Evolutionary conservation across 1,140 invertebrate species (phyloP).

Genomic region (Teleogryllus occipitalis): DNA sequence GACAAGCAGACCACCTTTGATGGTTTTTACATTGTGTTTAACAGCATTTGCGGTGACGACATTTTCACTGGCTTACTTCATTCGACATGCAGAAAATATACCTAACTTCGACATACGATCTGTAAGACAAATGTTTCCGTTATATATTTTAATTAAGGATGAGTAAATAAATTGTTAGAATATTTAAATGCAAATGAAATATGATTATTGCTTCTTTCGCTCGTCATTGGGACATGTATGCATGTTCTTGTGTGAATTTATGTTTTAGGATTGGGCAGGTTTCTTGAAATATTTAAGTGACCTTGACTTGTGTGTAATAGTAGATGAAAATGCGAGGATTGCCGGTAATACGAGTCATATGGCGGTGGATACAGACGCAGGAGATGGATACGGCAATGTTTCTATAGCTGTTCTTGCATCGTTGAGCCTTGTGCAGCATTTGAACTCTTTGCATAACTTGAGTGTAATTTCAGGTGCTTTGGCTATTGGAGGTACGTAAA

Average conservation of each 20-base stretch:
- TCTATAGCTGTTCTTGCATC: conserved; percentile 18
- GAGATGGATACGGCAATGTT: conserved; percentile 17
- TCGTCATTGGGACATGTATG: not conserved
- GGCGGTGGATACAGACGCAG: not conserved
- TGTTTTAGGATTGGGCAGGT: conserved; percentile 15
- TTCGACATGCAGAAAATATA: conserved; percentile 15
- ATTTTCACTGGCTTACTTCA: conserved; percentile 18
- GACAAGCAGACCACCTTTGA: conserved; percentile 14
- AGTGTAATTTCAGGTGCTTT: conserved; percentile 14
- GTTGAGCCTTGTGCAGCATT: conserved; percentile 13
- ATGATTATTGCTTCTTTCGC: not conserved
- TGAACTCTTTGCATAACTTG: conserved; percentile 13
- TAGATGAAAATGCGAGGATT: not conserved
- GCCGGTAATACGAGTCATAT: not conserved
- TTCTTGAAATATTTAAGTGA: conserved; percentile 17
- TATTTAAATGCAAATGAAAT: not conserved
- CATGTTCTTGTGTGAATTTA: not conserved
- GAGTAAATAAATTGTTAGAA: not conserved
- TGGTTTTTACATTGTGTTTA: conserved; percentile 18
- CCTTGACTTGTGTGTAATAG: conserved; percentile 15
- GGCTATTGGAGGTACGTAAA: conserved; percentile 10
- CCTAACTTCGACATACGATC: conserved; percentile 11
- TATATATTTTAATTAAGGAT: not conserved
- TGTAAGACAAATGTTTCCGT: not conserved
- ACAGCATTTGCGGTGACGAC: conserved; percentile 18